These are phyloP conservation scores for Cataglyphis altisquamis DNA, from an alignment of 2,888 invertebrate genomes.

Conservation along the genomic window DNA sequence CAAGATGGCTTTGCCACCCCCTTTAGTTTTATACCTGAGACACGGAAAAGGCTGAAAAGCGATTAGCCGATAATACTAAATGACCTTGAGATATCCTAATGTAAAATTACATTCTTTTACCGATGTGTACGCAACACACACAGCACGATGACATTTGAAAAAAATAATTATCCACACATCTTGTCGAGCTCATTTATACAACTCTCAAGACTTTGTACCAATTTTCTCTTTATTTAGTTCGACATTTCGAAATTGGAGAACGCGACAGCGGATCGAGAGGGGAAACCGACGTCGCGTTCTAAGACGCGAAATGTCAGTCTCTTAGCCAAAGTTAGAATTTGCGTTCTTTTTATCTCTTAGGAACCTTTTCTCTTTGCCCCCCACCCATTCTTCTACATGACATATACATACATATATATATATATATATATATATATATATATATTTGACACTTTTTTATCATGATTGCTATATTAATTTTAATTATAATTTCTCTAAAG, in stretches of 20 bases:
- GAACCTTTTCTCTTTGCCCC: slow-evolving; percentile 32
- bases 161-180: slow-evolving; percentile 19
- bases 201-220: slow-evolving; percentile 66
- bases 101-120: slow-evolving; percentile 65
- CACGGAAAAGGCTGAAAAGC: slow-evolving; percentile 73
- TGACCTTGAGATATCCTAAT: slow-evolving; percentile 33
- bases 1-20: slow-evolving; percentile 69
- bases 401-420: slow-evolving; percentile 61
- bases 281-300: slow-evolving; percentile 70
- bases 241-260: slow-evolving; percentile 72
- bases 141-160: slow-evolving; percentile 27
- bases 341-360: slow-evolving; percentile 74
- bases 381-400: slow-evolving; percentile 69
- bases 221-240: slow-evolving; percentile 68
- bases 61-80: slow-evolving; percentile 65
- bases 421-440: slow-evolving; percentile 63
- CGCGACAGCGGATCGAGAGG: slow-evolving; percentile 58
- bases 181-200: slow-evolving; percentile 49
- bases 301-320: slow-evolving; percentile 77
- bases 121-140: slow-evolving; percentile 62
- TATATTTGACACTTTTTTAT: slow-evolving; percentile 77
- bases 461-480: slow-evolving; percentile 77
- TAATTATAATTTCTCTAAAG: slow-evolving; percentile 77
- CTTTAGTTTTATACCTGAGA: slow-evolving; percentile 76
- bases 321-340: slow-evolving; percentile 84